Percentiles rank a stretch among this genome's conserved stretches.
Conservation (phyloP, 2,888 invertebrate species). For the Dorcus hopei region DNA sequence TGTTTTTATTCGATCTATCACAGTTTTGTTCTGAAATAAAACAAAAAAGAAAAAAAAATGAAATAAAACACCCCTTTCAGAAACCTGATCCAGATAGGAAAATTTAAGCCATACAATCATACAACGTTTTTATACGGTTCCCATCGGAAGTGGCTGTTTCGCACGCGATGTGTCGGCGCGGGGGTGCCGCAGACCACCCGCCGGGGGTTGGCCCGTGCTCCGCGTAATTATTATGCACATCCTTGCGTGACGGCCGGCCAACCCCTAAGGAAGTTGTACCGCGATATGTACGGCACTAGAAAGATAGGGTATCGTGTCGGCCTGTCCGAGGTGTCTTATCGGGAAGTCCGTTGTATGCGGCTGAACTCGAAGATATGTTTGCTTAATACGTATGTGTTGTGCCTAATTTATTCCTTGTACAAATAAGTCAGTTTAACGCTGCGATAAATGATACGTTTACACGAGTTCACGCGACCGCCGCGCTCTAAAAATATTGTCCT, state of each 20-base stretch:
- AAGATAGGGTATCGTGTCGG: conserved; percentile 36
- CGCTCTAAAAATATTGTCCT: no score
- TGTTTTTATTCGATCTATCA: no score
- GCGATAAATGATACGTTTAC: background rate
- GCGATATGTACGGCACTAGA: conserved; percentile 38
- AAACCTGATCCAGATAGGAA: background rate
- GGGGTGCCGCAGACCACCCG: background rate
- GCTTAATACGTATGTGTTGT: conserved; percentile 20
- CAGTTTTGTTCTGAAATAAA: no score
- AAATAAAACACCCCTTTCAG: no score
- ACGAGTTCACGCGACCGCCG: background rate
- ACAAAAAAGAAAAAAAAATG: no score
- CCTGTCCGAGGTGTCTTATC: conserved; percentile 31
- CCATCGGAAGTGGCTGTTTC: conserved; percentile 28
- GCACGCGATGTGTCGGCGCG: conserved; percentile 34
- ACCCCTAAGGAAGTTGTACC: conserved; percentile 43
- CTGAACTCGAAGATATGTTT: conserved; percentile 16
- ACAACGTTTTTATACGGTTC: conserved; percentile 10
- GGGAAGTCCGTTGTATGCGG: conserved; percentile 9
- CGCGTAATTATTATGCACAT: conserved; percentile 48
- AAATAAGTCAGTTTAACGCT: conserved; percentile 1
- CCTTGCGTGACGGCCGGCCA: conserved; percentile 43
- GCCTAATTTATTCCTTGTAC: conserved; percentile 16
- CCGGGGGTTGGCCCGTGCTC: conserved; percentile 19
- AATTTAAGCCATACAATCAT: conserved; percentile 8